Evolutionary conservation across 2,888 invertebrate species (phyloP), one percentile per base, ranked within the genome.

Genomic region (Griposia aprilina): DNA sequence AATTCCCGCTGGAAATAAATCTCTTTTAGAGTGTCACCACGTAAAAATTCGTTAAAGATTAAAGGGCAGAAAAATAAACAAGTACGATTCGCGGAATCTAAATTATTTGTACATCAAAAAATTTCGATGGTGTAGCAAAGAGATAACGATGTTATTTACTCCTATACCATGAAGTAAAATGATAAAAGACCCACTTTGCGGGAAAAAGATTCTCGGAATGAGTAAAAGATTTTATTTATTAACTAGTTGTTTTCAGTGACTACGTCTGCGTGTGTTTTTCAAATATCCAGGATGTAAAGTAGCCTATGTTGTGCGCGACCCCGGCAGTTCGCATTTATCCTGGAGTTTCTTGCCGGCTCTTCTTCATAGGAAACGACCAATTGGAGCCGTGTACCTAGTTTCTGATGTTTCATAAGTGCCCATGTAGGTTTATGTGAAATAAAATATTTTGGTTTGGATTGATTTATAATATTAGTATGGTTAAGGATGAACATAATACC

Each of bases 41-140:
- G 71, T 77, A 68, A 85, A 86, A 86, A 82, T 85, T 87, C 76
- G 74, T 86, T 72, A 83, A 50, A 87, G 83, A 85, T 86, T 87
- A 87, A 85, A 83, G 78, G 81, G 66, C 83, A 81, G 86, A 85
- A 85, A 86, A 82, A 87, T 86, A 86, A 87, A 86, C 86, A 78
- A 85, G 83, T 57, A 36, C 20, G 63, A 74, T 65, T 76, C 74
- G 30, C 23, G 63, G 60, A 75, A 76, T 80, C 73, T 70, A 78
- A 86, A 87, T 86, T 83, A 81, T 87, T 85, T 81, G 69, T 76
- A 62, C 83, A 76, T 71, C 74, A 74, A 83, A 83, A 81, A 76
- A 66, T 72, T 66, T 63, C 86, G 85, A 86, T 87, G 80, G 86
- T 83, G 86, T 76, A 57, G 74, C 62, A 50, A 78, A 76, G 76